Conservation (phyloP, 1,140 invertebrate genomes). For the Steinernema khuongi region DNA sequence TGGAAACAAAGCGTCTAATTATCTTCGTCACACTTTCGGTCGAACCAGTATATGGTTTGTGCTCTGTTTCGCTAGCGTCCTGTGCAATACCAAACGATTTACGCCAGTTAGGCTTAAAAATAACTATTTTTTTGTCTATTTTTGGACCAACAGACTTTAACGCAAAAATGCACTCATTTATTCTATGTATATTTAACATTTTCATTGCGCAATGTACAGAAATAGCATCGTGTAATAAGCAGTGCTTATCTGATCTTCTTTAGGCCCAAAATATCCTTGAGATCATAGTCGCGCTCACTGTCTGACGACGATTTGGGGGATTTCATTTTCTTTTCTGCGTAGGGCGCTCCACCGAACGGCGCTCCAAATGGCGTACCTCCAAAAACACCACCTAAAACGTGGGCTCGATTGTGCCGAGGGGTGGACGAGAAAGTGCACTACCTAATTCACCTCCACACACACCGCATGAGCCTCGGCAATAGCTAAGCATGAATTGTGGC, state of each 20-base stretch:
- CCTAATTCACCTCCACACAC: background rate
- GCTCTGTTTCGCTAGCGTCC: too few species aligned
- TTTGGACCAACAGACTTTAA: background rate
- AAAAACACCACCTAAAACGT: background rate
- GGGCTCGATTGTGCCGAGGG: background rate
- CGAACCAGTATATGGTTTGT: background rate
- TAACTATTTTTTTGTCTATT: background rate
- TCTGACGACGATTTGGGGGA: background rate
- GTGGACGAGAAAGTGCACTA: background rate
- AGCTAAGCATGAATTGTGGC: slow-evolving; percentile 11
- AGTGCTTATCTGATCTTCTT: background rate
- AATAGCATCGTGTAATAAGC: background rate
- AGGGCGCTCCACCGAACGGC: background rate
- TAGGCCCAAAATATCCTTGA: slow-evolving; percentile 7
- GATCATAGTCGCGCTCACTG: background rate
- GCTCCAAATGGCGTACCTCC: background rate
- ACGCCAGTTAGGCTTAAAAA: too few species aligned
- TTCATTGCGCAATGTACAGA: background rate
- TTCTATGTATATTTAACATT: background rate
- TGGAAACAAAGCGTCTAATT: too few species aligned
- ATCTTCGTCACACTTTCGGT: too few species aligned
- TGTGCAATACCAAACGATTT: too few species aligned
- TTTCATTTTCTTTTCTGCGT: background rate
- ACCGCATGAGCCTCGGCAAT: slow-evolving; percentile 13
- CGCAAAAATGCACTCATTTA: background rate